A percentile compares a stretch with the other conserved stretches of the same genome.
These are phyloP conservation scores for Lypha dubia DNA, from an alignment of 2,888 invertebrate genomes.

Conservation along the genomic window DNA sequence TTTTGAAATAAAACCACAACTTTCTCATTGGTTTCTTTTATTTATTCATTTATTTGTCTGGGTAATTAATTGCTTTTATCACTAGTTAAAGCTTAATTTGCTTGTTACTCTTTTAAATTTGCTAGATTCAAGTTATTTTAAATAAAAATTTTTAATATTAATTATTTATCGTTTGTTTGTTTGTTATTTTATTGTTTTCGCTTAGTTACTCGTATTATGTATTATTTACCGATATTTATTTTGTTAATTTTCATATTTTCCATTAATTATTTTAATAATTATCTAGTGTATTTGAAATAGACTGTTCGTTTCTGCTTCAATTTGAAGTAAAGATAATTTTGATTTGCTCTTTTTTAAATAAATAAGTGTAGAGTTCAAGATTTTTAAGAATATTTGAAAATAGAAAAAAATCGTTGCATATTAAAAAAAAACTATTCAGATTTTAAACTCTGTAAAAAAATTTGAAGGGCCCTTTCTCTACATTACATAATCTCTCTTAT, in stretches of 20 bases:
- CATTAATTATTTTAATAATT: constrained; percentile 8
- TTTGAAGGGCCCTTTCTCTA: no score
- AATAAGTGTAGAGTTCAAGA: background rate
- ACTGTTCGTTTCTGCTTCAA: constrained; percentile 58
- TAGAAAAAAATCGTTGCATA: no score
- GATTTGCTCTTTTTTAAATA: background rate
- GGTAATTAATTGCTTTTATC: constrained; percentile 28
- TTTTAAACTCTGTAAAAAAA: no score
- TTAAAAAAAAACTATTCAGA: no score
- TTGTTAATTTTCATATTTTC: background rate
- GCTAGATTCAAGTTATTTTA: constrained; percentile 6
- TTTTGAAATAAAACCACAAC: constrained; percentile 3
- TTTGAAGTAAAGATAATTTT: constrained; percentile 58
- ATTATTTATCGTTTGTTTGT: background rate
- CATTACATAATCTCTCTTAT: no score
- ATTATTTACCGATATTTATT: constrained; percentile 30
- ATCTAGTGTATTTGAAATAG: background rate
- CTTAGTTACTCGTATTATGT: no score
- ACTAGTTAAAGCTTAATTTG: constrained; percentile 57
- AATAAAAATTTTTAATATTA: constrained; percentile 44
- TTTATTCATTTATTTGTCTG: constrained; percentile 55
- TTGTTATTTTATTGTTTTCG: no score
- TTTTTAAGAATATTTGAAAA: no score
- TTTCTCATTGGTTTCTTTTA: background rate
- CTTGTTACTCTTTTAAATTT: constrained; percentile 27